phyloP scores from a whole-genome alignment of 30 jellyfish, hydroid and myxozoan species.

The Haliclystus octoradiatus region DNA sequence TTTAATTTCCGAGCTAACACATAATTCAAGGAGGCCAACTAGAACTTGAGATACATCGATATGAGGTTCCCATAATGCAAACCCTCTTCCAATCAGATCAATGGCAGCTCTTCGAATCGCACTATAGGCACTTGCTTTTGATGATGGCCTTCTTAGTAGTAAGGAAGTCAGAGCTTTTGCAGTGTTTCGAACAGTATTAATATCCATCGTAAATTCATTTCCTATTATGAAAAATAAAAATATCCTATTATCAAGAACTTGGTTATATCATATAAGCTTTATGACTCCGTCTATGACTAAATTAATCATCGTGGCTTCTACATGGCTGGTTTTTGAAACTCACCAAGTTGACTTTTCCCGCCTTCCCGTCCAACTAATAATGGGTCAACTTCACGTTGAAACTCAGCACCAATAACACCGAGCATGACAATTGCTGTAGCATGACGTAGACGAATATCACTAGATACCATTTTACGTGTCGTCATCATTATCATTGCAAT shows the following conservation, averaged over 20 bases:
- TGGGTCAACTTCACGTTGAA: conserved; percentile 94
- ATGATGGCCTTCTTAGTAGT: conserved; percentile 50
- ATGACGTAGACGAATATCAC: conserved; percentile 84
- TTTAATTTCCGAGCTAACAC: conserved; percentile 49
- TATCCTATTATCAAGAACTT: too few relatives aligned
- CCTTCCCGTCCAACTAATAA: conserved; percentile 22
- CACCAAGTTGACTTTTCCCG: conserved; percentile 33
- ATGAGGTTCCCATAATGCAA: conserved; percentile 92
- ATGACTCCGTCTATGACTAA: too few relatives aligned
- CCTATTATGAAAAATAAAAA: too few relatives aligned
- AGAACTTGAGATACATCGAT: conserved; percentile 89
- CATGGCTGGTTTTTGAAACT: too few relatives aligned
- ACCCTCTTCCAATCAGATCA: conserved; percentile 92
- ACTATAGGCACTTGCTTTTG: conserved; percentile 73
- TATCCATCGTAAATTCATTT: conserved; percentile 58
- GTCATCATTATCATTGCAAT: conserved; percentile 94
- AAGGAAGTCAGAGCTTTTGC: conserved; percentile 90
- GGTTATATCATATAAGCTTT: too few relatives aligned
- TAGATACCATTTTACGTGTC: conserved; percentile 90
- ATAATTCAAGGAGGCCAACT: conserved; percentile 69
- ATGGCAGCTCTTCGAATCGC: conserved; percentile 91
- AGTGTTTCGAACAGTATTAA: conserved; percentile 64
- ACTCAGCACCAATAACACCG: conserved; percentile 96
- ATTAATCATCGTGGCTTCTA: too few relatives aligned
- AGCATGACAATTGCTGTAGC: conserved; percentile 96